These are phyloP conservation scores for Caloenas nicobarica DNA, from an alignment of 2,113 vertebrate genomes.

Conservation along the genomic window DNA sequence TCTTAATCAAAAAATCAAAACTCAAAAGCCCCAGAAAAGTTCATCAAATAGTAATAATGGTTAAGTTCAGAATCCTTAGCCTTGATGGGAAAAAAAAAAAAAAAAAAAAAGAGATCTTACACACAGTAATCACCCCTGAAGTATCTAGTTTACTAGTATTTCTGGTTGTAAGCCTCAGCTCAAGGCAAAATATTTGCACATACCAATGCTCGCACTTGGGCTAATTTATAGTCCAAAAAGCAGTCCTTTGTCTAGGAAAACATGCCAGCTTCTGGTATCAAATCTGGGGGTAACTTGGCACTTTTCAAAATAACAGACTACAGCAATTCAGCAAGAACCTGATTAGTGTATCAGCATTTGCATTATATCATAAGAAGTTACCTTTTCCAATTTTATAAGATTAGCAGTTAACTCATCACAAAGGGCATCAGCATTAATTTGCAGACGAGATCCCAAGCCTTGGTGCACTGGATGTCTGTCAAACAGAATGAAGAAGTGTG, in stretches of 20 bases:
- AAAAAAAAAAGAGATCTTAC: neutral
- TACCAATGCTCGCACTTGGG: neutral
- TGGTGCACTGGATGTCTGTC: conserved; percentile 62
- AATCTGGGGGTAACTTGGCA: neutral
- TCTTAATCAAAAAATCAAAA: neutral
- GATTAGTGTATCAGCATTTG: neutral
- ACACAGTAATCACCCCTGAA: neutral
- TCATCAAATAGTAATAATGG: neutral
- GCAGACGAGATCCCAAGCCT: conserved; percentile 63
- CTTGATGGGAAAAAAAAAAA: neutral
- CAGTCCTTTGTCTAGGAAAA: neutral
- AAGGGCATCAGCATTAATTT: conserved; percentile 77
- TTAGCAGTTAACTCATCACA: conserved; percentile 87
- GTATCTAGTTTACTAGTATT: neutral
- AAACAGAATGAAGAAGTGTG: conserved; percentile 28
- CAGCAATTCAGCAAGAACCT: neutral
- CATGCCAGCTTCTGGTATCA: neutral
- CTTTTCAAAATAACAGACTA: neutral
- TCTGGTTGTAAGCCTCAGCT: neutral
- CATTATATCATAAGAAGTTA: conserved; percentile 22
- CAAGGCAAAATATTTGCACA: neutral
- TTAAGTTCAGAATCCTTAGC: neutral
- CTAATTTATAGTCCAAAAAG: neutral
- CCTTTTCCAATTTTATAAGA: conserved; percentile 92
- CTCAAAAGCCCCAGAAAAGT: neutral